These are phyloP conservation scores for Protonemura montana DNA, from an alignment of 2,888 invertebrate genomes.

Conservation along the genomic window DNA sequence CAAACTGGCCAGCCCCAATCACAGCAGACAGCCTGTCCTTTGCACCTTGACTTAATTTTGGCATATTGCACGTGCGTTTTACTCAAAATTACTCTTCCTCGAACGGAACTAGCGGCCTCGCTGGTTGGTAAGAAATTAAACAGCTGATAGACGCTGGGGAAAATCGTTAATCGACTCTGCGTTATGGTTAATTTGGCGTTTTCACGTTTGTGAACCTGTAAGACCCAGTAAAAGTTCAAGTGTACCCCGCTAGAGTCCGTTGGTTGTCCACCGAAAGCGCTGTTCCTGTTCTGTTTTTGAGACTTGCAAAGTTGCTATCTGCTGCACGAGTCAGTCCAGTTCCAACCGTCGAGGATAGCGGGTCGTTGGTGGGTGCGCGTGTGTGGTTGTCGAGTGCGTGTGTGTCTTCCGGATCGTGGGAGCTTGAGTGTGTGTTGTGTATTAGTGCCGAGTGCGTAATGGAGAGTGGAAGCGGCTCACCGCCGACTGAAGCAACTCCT, in stretches of 20 bases:
- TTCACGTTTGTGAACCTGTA: not conserved
- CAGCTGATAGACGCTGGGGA: not conserved
- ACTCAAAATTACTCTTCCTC: not conserved
- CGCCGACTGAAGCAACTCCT: slow-evolving; percentile 16
- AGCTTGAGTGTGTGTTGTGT: not conserved
- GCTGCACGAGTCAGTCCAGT: not conserved
- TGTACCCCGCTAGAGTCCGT: not conserved
- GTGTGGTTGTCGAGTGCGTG: slow-evolving; percentile 27
- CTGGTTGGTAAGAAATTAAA: not conserved
- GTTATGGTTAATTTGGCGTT: not conserved
- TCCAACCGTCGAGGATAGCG: not conserved
- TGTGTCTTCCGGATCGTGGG: not conserved
- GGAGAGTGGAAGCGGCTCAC: slow-evolving; percentile 21
- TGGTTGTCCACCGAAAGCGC: not conserved
- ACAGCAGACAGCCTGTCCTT: slow-evolving; percentile 31
- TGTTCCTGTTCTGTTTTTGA: not conserved
- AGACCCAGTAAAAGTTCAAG: not conserved
- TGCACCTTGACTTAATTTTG: slow-evolving; percentile 4
- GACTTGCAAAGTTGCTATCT: not conserved
- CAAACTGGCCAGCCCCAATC: slow-evolving; percentile 48
- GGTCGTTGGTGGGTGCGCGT: not conserved
- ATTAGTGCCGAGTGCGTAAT: not conserved
- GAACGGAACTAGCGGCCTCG: no score
- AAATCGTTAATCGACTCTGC: slow-evolving; percentile 1
- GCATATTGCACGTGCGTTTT: not conserved